Evolutionary conservation across 2,113 vertebrate species (phyloP), one percentile per base, ranked within the genome.

Genomic region (Amia ocellicauda): DNA sequence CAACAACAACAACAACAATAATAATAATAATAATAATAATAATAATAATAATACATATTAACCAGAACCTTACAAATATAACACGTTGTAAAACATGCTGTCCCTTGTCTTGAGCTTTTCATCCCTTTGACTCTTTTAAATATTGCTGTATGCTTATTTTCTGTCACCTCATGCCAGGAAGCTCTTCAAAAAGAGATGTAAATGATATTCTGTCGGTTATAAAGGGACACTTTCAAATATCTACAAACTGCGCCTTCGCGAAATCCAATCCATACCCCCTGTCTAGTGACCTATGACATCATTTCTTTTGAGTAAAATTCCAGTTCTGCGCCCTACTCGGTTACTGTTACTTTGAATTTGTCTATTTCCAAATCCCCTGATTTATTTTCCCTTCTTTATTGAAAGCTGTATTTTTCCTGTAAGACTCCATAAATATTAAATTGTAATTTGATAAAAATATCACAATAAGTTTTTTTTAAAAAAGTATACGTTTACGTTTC

Each of bases 261-360:
- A 78, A 70, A 75, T 66, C 2, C 62, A 72, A 75, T 78, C 75
- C 72, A 19, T 66, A 67, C 70, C 74, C 56, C 78, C 66, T 75
- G 65, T 78, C 63, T 72, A 75, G 78, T 83, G 78, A 74, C 74
- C 69, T 53, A 49, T 81, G 74, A 74, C 78, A 80, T 66, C 54
- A 52, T 72, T 72, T 54, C 58, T 72, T 60, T 61, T 63, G 62
- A 59, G 66, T 27, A 72, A 59, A 26, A 27, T 65, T 54, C 61
- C 69, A 71, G 66, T 23, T 2, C 56, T 36, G 31, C 31, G 31
- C 31, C 31, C 11, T 36, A 36, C 11, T 36, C 31, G 11, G 31
- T 36, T 36, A 36, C 31, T 36, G 31, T 36, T 36, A 36, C 31
- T 36, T 5, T 36, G 31, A 36, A 36, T 36, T 36, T 36, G 11